Evolutionary conservation across 1,140 invertebrate species (phyloP), one percentile per base, ranked within the genome.

Genomic region (Andricus grossulariae): DNA sequence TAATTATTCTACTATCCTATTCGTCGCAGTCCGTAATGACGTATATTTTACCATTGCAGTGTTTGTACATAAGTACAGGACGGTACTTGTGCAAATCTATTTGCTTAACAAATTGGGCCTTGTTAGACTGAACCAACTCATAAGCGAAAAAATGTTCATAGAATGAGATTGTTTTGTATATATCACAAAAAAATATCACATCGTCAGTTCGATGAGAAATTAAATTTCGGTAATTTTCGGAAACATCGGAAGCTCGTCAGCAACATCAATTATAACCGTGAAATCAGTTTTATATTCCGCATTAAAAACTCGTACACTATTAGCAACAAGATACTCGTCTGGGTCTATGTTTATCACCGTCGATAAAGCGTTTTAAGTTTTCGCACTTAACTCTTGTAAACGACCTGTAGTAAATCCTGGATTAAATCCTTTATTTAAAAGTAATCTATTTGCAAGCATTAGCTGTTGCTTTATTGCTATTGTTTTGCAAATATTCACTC

Each of bases 401-500:
- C 54, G 54, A 1, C 54, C 54, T 19, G 18, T 55, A 55, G 4
- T 19, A 55, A 55, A 55, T 19, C 18, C 54, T 7, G 18, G 19
- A 19, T 21, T 12, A 12, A 55, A 55, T 6, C 54, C 54, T 55
- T 19, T 19, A 12, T 55, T 21, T 11, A 6, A 21, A 55, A 55
- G 5, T 8, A 55, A 19, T 21, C 18, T 55, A 55, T 55, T 55
- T 10, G 54, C 15, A 19, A 55, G 6, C 54, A 19, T 55, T 55
- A 55, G 54, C 21, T 55, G 54, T 8, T 55, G 54, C 7, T 55
- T 55, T 1, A 72, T 49, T 13, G 71, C 18, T 25, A 72, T 45
- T 6, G 71, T 72, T 21, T 72, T 72, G 19, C 45, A 72, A 72
- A 72, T 72, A 51, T 72, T 72, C 1, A 51, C 11, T n/a, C 71